A percentile compares a stretch with the other conserved stretches of the same genome.
phyloP scores from a whole-genome alignment of 1,140 invertebrate genomes.

The Aphelenchoides avenae region DNA sequence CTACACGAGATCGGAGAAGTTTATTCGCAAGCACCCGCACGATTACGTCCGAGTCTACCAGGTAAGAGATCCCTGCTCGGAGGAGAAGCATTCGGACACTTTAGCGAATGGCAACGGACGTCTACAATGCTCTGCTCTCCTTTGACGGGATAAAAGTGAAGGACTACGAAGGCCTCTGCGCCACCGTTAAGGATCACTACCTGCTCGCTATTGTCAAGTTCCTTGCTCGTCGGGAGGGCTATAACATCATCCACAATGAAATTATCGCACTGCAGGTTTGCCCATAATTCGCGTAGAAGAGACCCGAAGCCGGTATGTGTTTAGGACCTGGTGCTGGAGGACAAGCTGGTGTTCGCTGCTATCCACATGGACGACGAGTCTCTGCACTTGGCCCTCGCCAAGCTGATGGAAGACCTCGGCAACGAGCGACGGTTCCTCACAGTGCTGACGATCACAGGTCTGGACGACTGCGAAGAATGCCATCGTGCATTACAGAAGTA shows the following conservation, averaged over 20 bases:
- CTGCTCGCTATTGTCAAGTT: constrained; percentile 33
- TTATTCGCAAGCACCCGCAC: constrained; percentile 4
- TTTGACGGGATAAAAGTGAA: constrained; percentile 28
- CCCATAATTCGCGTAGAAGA: constrained; percentile 10
- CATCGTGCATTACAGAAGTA: constrained; percentile 28
- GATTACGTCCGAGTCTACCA: constrained; percentile 8
- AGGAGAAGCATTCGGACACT: neutral
- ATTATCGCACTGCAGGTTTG: constrained; percentile 29
- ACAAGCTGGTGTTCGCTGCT: constrained; percentile 40
- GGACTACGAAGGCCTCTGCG: constrained; percentile 26
- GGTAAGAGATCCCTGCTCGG: constrained; percentile 11
- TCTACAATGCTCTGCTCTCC: constrained; percentile 17
- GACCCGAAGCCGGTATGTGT: too few relatives aligned
- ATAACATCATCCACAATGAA: constrained; percentile 39
- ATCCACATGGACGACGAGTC: constrained; percentile 45
- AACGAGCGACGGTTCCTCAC: constrained; percentile 16
- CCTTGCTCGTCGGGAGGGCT: constrained; percentile 35
- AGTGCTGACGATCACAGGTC: constrained; percentile 36
- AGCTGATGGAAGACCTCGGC: constrained; percentile 12
- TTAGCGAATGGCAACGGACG: constrained; percentile 20
- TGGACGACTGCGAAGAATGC: constrained; percentile 33
- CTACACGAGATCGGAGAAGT: constrained; percentile 19
- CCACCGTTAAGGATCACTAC: constrained; percentile 14
- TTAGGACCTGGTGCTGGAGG: constrained; percentile 29
- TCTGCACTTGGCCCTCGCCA: constrained; percentile 21